Evolutionary conservation across 2,888 invertebrate species (phyloP), one percentile per base, ranked within the genome.

Genomic region (Cerceris ruficornis): DNA sequence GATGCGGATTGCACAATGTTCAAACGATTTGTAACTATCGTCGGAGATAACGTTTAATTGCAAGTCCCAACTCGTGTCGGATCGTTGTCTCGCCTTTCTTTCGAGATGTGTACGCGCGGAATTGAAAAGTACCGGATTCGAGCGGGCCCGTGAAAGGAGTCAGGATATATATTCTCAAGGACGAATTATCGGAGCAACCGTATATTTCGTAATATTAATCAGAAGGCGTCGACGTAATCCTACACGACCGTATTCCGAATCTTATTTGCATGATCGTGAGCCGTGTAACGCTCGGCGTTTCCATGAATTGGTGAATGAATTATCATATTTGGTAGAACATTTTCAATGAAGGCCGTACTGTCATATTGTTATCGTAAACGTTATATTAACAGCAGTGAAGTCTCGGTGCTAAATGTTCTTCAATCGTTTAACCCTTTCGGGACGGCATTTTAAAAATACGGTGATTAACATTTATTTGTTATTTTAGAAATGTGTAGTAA

Each of bases 61-160:
- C 71, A 50, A 50, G 62, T 57, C 61, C 50, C n/a, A 59, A 59
- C 8, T 17, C 8, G 14, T 7, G 71, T 77, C 66, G 49, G 62
- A 13, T 52, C 28, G 58, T 59, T 54, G 41, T 62, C 39, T 54
- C 49, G 13, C 42, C 55, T 55, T 28, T 28, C 9, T 54, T 49
- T 41, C 55, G 55, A 8, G 15, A 49, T 58, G 43, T 64, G 62
- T 58, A 55, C 57, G 72, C 52, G 13, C 62, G 49, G 69, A 80
- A 82, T 79, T 76, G 80, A 64, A 74, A 82, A 60, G 62, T 80
- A 77, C 70, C 70, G 69, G 50, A 46, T 61, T 62, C 67, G 75
- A 72, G 39, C 69, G 70, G 65, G 61, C 66, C 67, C 77, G 85
- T 84, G 84, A 84, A 84, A 84, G 84, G 84, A 69, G 61, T 70